Evolutionary conservation across 2,888 invertebrate genomes (phyloP), one percentile per base, ranked within the genome.

Genomic region (Microctonus hyperodae): DNA sequence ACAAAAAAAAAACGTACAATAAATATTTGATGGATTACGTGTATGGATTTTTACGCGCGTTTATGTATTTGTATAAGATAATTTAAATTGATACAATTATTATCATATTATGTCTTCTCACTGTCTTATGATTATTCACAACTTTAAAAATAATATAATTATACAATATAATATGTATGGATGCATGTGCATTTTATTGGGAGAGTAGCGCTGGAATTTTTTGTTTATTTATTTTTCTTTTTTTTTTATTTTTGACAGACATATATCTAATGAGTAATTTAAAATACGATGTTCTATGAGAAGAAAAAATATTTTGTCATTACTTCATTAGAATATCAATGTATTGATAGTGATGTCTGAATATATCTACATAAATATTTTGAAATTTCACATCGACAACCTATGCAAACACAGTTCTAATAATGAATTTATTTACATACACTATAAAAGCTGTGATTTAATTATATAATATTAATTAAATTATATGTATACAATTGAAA

Each of bases 71-170:
- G n/a, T n/a, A n/a, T n/a, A 28, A 56, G 11, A 31, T 62, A 51
- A 40, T 35, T 50, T 20, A 62, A 20, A 51, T 68, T 55, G 20
- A 55, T 57, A n/a, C 9, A 37, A 37, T 44, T 63, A 53, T 61
- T 50, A 35, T 62, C 28, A 37, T 56, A 16, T 48, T 61, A 59
- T 23, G 59, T 13, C 28, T 62, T 40, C 28, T 62, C 40, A 59
- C 70, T 67, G 71, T 61, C 35, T 73, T 71, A 71, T 70, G 71
- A 73, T 76, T 77, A 77, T 76, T 28, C n/a, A n/a, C 74, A 72
- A 74, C 74, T 75, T 75, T 74, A 71, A 78, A 75, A 76, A 75
- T 73, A 74, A 74, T 74, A 74, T 71, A 74, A 73, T 74, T 72
- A 72, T 75, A 53, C n/a, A n/a, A n/a, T n/a, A n/a, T n/a, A n/a